Percentiles rank a stretch among this genome's conserved stretches.
Evolutionary conservation across 1,140 invertebrate species (phyloP).

Genomic region (Diabrotica undecimpunctata): DNA sequence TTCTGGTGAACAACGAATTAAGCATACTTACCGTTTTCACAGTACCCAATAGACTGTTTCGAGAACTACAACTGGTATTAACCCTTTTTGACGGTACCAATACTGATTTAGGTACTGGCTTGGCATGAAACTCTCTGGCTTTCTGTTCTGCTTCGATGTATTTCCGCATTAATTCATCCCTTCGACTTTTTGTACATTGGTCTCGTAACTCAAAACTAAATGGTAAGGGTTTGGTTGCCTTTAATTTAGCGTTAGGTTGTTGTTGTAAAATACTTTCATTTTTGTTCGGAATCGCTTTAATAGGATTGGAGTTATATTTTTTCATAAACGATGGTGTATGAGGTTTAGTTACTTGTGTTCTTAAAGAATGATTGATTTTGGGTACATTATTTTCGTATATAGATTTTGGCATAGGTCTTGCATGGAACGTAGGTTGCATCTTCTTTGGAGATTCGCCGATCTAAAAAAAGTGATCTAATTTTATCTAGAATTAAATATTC

Average conservation of each 20-base stretch:
- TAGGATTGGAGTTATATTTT: constrained; percentile 8
- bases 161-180: constrained; percentile 52
- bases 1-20: no score
- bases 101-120: constrained; percentile 44
- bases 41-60: not conserved
- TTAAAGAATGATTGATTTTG: constrained; percentile 8
- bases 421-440: constrained; percentile 32
- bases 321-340: constrained; percentile 29
- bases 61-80: constrained; percentile 1
- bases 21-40: not conserved
- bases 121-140: constrained; percentile 48
- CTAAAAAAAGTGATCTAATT: not conserved
- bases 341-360: constrained; percentile 26
- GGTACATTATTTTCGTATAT: constrained; percentile 20
- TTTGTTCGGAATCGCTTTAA: not conserved
- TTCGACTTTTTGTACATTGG: constrained; percentile 44
- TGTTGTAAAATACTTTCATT: not conserved
- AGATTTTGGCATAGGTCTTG: constrained; percentile 34
- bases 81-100: not conserved
- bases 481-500: not conserved
- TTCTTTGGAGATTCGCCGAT: constrained; percentile 15
- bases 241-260: constrained; percentile 17
- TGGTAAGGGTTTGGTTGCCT: constrained; percentile 43
- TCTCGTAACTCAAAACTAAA: constrained; percentile 56
- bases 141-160: constrained; percentile 48